Base-by-base conservation (phyloP, 2,797 vertebrate species). In the Liparis tanakae region DNA sequence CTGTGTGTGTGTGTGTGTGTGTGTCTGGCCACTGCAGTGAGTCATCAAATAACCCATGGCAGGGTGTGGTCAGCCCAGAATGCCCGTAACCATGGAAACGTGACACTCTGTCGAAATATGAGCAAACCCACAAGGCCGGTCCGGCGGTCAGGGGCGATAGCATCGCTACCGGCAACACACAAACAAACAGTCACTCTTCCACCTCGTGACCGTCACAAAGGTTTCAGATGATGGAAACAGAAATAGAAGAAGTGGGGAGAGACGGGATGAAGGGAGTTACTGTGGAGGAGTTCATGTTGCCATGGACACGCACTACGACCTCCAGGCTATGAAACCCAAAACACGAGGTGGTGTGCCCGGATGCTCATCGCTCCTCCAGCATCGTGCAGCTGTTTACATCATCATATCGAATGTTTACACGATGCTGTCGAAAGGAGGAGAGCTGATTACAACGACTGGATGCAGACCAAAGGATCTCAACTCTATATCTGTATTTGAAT, bases 41-140 rank as follows among this genome's bases (percentile, higher is more conserved):
- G 5, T 90, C 89, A 91, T 83, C 78, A 63, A 20, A 83, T n/a
- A 70, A 25, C 67, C 57, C 48, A 12, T 18, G 73, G 33, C 39
- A 63, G 87, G 92, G 89, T 9, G 87, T 59, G 89, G 88, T 53
- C 8, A 5, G 61, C 25, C 58, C 67, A 74, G 80, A 82, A 85
- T 84, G 72, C 59, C 50, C 41, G 87, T 78, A 75, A 78, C 88
- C 82, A 79, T 81, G 33, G 86, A 14, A 87, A 91, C 78, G 5
- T 76, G 87, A 85, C 79, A 44, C 82, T 83, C 43, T 68, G 51
- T 30, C 55, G 74, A 87, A 88, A 88, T 72, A 85, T 84, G 89
- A 81, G 84, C 62, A 72, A 80, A 75, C 62, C 50, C 46, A 1
- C 12, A 5, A n/a, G 74, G 71, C 74, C 83, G 78, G 79, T 67